Evolutionary conservation across 2,797 vertebrate genomes (phyloP), one percentile per base, ranked within the genome.

Genomic region (Pseudomugil gertrudae): DNA sequence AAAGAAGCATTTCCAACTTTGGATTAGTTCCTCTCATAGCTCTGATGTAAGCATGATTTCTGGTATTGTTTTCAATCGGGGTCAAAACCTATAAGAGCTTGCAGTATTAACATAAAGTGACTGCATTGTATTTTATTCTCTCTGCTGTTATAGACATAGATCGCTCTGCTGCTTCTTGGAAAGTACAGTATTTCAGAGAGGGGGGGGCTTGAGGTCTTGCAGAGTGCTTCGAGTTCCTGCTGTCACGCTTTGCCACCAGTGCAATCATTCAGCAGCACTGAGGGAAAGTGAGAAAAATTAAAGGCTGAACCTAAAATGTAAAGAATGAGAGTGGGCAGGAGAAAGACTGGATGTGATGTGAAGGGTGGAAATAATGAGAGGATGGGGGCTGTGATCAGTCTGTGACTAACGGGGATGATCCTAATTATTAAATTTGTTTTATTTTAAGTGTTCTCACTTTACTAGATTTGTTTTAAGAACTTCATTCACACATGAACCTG

Each of bases 61-160:
- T 74, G 83, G 87, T 88, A 60, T n/a, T n/a, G n/a, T n/a, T n/a
- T n/a, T n/a, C n/a, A n/a, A n/a, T n/a, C n/a, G n/a, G n/a, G n/a
- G n/a, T n/a, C n/a, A 70, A 50, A 65, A 55, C 70, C 69, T 61
- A 64, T 85, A 84, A 74, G 60, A 51, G 77, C 78, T 80, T 84
- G 71, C 61, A 81, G 72, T 64, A 8, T 33, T 33, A 8, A 9
- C 29, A 30, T 30, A 33, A 33, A 33, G 32, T 3, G 29, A 6
- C 69, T 63, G 57, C 80, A 70, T 80, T 72, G 66, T 59, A 38
- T 83, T 80, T 62, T 78, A 81, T 79, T 82, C 68, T 89, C 89
- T 86, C 85, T 85, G 69, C 66, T 84, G 86, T 13, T 90, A 87
- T 85, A 84, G 75, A 87, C 75, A 74, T 72, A 62, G 68, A 78